phyloP scores from a whole-genome alignment of 1,140 invertebrate genomes.

The Pinna nobilis region DNA sequence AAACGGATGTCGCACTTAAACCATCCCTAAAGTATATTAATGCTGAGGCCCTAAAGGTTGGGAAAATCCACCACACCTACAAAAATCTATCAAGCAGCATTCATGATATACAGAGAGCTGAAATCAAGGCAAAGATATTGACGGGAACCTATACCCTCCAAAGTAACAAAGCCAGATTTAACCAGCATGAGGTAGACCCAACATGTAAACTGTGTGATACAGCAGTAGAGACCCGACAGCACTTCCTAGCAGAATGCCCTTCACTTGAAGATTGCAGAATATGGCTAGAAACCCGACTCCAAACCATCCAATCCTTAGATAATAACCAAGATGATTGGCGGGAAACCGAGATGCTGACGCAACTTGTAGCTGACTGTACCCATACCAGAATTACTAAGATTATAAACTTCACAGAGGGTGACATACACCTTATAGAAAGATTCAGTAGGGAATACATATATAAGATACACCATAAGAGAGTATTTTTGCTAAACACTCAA shows the following conservation, averaged over 20 bases:
- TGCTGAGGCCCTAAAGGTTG: not conserved
- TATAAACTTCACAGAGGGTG: too few species aligned
- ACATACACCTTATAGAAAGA: too few species aligned
- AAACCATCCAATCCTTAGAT: too few species aligned
- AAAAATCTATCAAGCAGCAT: not conserved
- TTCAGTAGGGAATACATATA: too few species aligned
- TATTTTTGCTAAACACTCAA: too few species aligned
- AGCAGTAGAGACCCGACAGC: not conserved
- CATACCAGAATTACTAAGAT: too few species aligned
- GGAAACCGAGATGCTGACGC: too few species aligned
- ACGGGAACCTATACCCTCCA: constrained; percentile 14
- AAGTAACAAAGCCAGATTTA: not conserved
- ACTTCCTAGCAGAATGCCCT: constrained; percentile 1
- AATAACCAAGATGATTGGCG: too few species aligned
- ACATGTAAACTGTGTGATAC: not conserved
- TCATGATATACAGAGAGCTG: not conserved
- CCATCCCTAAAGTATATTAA: not conserved
- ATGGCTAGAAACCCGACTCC: too few species aligned
- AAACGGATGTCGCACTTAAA: not conserved
- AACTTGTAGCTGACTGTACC: too few species aligned
- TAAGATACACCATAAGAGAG: too few species aligned
- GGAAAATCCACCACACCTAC: not conserved
- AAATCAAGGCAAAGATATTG: not conserved
- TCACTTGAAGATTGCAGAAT: too few species aligned
- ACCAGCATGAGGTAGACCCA: constrained; percentile 1